Evolutionary conservation across 2,797 vertebrate species (phyloP).

Genomic region (Acipenser oxyrinchus): DNA sequence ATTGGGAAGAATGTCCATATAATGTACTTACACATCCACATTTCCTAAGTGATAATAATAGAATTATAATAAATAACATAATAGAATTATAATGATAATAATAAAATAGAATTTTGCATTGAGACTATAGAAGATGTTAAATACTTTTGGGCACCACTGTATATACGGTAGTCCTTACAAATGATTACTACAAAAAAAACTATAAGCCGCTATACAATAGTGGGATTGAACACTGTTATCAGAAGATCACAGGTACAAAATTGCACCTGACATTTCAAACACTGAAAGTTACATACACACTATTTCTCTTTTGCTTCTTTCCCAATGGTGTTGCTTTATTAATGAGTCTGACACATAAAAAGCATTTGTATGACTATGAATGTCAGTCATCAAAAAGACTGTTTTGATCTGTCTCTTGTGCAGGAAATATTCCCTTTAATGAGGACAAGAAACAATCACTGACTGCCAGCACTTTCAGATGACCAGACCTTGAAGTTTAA

Average conservation of each 20-base stretch:
- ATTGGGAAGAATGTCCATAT: too few species aligned
- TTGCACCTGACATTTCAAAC: constrained; percentile 97
- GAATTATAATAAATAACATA: too few species aligned
- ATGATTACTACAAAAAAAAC: constrained; percentile 18
- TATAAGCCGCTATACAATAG: constrained; percentile 78
- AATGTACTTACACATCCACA: too few species aligned
- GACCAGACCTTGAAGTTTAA: constrained; percentile 86
- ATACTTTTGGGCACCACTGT: too few species aligned
- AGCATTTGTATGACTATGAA: constrained; percentile 83
- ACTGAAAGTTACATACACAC: constrained; percentile 69
- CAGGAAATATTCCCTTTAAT: constrained; percentile 95
- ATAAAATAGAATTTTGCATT: too few species aligned
- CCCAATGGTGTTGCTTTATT: constrained; percentile 91
- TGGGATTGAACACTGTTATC: constrained; percentile 77
- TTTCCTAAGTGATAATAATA: too few species aligned
- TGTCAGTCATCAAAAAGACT: constrained; percentile 94
- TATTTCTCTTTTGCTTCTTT: constrained; percentile 64
- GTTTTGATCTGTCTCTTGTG: constrained; percentile 94
- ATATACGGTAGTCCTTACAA: constrained; percentile 6
- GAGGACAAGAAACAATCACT: constrained; percentile 83
- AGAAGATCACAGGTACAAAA: constrained; percentile 90
- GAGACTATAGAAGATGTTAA: too few species aligned
- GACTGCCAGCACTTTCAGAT: constrained; percentile 81
- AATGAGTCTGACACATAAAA: constrained; percentile 99
- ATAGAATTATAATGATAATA: too few species aligned